Evolutionary conservation across 2,113 vertebrate genomes (phyloP), one percentile per base, ranked within the genome.

Genomic region (Notothenia rossii): DNA sequence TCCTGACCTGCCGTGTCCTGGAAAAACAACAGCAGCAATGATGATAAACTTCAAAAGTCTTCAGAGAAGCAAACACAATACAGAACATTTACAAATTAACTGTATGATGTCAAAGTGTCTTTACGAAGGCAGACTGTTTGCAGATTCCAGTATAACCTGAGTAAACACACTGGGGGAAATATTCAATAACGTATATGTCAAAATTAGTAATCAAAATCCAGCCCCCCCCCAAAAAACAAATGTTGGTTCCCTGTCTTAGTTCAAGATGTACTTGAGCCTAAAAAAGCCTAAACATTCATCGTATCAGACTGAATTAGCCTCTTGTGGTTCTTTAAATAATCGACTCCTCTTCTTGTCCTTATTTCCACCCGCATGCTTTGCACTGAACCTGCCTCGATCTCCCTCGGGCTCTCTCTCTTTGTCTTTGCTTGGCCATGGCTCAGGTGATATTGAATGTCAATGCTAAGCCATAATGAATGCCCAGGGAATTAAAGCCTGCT

Each of bases 1-100:
- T 99, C 98, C 92, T 99, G 98, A 48, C 98, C 98, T 11, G 98
- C 98, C n/a, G 98, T 99, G 89, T 99, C 98, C 98, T 99, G 86
- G 22, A 40, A 9, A 43, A 33, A 50, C 15, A 66, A 48, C 8
- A 18, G 71, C 4, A 53, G 8, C 20, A 46, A 29, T 33, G 36
- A 20, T 7, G 33, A 53, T 61, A 43, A 17, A 67, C 18, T 18
- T 40, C 9, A 9, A 56, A 40, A 17, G 9, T 68, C 33, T 18
- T 45, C 5, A 45, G 14, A 25, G 36, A 25, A 40, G 7, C 7
- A 40, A 40, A 29, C 29, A 29, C 29, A 29, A 29, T 29, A 29
- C 29, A 29, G 29, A 29, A 29, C 29, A 29, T 29, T 29, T 29
- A 29, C 29, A 29, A 29, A 29, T 29, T 29, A 29, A 29, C 3